These are phyloP conservation scores for Mylabris phalerata DNA, from an alignment of 1,140 invertebrate species.

Conservation along the genomic window DNA sequence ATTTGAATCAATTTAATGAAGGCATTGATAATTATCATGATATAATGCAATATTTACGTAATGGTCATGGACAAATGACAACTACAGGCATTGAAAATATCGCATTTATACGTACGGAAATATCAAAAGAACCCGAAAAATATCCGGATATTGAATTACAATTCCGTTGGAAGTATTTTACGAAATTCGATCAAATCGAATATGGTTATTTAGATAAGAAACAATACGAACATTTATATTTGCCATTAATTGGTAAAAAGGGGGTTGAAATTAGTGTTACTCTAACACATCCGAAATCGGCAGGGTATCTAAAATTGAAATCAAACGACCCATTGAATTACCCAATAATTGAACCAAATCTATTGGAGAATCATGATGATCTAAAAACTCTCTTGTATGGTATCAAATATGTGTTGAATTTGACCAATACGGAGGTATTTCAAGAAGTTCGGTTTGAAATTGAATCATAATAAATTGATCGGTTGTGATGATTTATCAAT, in stretches of 20 bases:
- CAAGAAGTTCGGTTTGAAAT: slow-evolving; percentile 14
- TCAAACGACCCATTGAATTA: slow-evolving; percentile 65
- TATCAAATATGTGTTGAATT: slow-evolving; percentile 22
- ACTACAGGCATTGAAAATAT: slow-evolving; percentile 47
- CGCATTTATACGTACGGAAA: slow-evolving; percentile 47
- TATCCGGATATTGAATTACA: slow-evolving; percentile 58
- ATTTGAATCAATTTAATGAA: slow-evolving; percentile 10
- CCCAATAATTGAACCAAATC: slow-evolving; percentile 57
- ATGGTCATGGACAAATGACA: slow-evolving; percentile 34
- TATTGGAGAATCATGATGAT: slow-evolving; percentile 51
- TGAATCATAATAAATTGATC: slow-evolving; percentile 17
- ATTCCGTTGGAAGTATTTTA: slow-evolving; percentile 32
- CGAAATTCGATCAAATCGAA: slow-evolving; percentile 36
- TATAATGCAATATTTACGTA: neutral
- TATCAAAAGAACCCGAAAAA: slow-evolving; percentile 44
- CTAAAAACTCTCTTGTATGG: slow-evolving; percentile 24
- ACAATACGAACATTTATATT: slow-evolving; percentile 20
- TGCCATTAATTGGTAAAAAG: slow-evolving; percentile 26
- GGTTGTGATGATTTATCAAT: slow-evolving; percentile 25
- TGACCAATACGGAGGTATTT: slow-evolving; percentile 24
- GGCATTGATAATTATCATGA: neutral
- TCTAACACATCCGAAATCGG: slow-evolving; percentile 66
- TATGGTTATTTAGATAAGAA: slow-evolving; percentile 15
- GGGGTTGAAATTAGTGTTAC: slow-evolving; percentile 59
- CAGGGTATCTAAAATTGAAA: slow-evolving; percentile 58